Conservation (phyloP, 2,113 vertebrate species). For the Nannobrachium achirus region DNA sequence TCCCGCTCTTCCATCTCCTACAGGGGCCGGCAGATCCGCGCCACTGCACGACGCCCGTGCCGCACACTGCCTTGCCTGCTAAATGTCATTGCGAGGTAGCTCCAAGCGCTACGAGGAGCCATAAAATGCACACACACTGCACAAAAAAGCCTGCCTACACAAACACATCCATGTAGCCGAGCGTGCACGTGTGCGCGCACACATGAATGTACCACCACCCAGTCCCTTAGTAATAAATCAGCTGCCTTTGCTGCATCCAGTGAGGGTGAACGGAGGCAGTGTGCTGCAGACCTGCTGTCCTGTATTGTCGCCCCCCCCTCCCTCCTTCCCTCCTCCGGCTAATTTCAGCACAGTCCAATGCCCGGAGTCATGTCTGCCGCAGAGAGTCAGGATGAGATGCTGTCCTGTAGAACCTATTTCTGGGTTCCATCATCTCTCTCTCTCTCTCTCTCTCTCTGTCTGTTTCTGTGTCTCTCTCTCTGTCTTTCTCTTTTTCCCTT, state of each 20-base stretch:
- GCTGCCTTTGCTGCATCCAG: conserved; percentile 70
- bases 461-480: conserved; percentile 14
- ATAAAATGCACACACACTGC: conserved; percentile 52
- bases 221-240: conserved; percentile 75
- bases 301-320: conserved; percentile 41
- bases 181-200: conserved; percentile 29
- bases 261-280: conserved; percentile 56
- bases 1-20: conserved; percentile 56
- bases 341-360: conserved; percentile 67
- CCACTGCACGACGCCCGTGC: conserved; percentile 59
- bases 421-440: conserved; percentile 65
- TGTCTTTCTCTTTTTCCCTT: neutral
- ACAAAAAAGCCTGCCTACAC: neutral
- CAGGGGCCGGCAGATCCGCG: conserved; percentile 58
- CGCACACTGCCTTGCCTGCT: conserved; percentile 50
- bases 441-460: neutral
- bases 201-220: conserved; percentile 60
- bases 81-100: conserved; percentile 70
- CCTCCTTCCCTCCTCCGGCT: conserved; percentile 41
- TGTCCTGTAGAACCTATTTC: conserved; percentile 63
- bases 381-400: conserved; percentile 58
- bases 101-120: conserved; percentile 55
- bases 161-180: conserved; percentile 28
- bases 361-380: conserved; percentile 70
- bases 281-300: conserved; percentile 69